Evolutionary conservation across 1,140 invertebrate genomes (phyloP).

Genomic region (Calliopsis andreniformis): DNA sequence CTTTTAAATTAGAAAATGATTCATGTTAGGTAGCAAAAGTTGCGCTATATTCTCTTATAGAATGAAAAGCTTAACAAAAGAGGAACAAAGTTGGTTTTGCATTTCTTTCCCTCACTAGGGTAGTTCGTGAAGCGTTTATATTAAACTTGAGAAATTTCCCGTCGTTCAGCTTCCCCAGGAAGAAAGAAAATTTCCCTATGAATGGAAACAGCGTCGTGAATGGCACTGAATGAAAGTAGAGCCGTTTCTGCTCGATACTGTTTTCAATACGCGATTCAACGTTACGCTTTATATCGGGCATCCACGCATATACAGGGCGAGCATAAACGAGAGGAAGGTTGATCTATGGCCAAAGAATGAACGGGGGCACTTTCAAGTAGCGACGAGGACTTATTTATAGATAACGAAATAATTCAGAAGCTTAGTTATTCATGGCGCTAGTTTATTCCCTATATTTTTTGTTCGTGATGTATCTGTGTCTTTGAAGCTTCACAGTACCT

Average conservation of each 20-base stretch:
- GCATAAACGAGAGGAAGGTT: conserved; percentile 4
- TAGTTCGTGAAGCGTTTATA: not conserved
- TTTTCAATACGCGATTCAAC: conserved; percentile 14
- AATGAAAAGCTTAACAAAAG: not conserved
- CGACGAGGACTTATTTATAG: conserved; percentile 3
- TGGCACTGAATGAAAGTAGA: conserved; percentile 10
- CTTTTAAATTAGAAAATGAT: no score
- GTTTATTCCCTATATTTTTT: not conserved
- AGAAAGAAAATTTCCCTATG: conserved; percentile 32
- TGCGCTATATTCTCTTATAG: no score
- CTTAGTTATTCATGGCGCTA: conserved; percentile 19
- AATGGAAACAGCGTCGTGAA: conserved; percentile 19
- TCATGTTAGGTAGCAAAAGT: no score
- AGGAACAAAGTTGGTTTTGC: conserved; percentile 11
- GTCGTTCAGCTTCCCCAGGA: not conserved
- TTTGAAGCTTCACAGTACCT: not conserved
- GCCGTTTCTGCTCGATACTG: conserved; percentile 4
- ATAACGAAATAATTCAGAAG: conserved; percentile 41
- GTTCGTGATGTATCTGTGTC: no score
- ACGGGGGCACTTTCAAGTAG: not conserved
- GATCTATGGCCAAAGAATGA: conserved; percentile 25
- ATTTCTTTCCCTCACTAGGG: not conserved
- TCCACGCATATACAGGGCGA: not conserved
- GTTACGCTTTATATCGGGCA: conserved; percentile 16
- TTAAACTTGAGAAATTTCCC: conserved; percentile 31